Base-by-base conservation (phyloP, 23 tunicate genomes). In the Ascidia mentula region DNA sequence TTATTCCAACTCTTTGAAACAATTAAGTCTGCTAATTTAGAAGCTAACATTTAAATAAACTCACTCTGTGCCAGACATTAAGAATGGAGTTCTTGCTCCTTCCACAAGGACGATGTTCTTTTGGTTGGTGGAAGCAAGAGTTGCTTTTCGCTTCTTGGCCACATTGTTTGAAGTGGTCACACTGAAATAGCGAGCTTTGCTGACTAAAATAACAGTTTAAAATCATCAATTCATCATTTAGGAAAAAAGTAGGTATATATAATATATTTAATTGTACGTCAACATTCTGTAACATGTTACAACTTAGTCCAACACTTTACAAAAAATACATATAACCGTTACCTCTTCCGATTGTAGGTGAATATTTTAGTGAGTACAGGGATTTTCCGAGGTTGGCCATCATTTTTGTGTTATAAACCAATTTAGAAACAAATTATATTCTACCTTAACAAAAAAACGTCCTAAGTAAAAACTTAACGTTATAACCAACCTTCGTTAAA, bases 1-100 rank as follows among this genome's bases (percentile, higher is more conserved):
- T n/a, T n/a, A n/a, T n/a, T n/a, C n/a, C n/a, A n/a, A n/a, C n/a
- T n/a, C n/a, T n/a, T n/a, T n/a, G n/a, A n/a, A n/a, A n/a, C n/a
- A n/a, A n/a, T n/a, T n/a, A n/a, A n/a, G n/a, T n/a, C n/a, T n/a
- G n/a, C n/a, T n/a, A n/a, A n/a, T n/a, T n/a, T n/a, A n/a, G n/a
- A n/a, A n/a, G n/a, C n/a, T n/a, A n/a, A n/a, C n/a, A n/a, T n/a
- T n/a, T n/a, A 34, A 4, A 18, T 6, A 37, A 2, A 82, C 98
- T 83, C 76, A 93, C 98, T 93, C 85, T 45, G 98, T 93, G 26
- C 98, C 98, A 36, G 98, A 84, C 98, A 93, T 88, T 31, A 93
- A 72, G 59, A 93, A 93, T 18, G 98, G 98, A n/a, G 93, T 93
- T 72, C 98, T 76, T 2, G 82, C 92, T 38, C 98, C 98, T 88